Percentiles rank a stretch among this genome's conserved stretches.
Conservation (phyloP, 2,888 invertebrate genomes). For the Sarcophaga caerulescens region DNA sequence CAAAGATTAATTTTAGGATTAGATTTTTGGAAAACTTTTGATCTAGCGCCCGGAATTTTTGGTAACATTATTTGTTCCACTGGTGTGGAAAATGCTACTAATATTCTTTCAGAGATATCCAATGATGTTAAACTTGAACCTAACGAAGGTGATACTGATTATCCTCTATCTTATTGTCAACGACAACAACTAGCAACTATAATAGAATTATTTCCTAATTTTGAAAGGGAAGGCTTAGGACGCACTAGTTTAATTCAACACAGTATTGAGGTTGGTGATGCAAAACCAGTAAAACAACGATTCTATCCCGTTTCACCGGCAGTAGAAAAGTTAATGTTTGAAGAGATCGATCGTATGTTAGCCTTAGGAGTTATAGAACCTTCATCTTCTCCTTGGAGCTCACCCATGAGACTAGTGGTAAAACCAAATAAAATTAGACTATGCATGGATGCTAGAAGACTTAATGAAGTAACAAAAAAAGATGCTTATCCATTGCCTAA, state of each 20-base stretch:
- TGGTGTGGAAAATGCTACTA: not conserved
- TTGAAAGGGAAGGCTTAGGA: constrained; percentile 18
- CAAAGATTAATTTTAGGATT: not conserved
- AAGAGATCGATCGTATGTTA: constrained; percentile 70
- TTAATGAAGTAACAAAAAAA: constrained; percentile 11
- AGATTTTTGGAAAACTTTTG: constrained; percentile 20
- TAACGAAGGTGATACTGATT: not conserved
- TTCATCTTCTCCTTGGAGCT: not conserved
- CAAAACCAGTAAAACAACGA: constrained; percentile 59
- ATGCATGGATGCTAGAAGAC: not conserved
- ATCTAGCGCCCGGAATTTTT: not conserved
- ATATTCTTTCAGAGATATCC: too few species aligned
- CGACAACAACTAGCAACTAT: not conserved
- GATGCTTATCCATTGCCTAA: constrained; percentile 12
- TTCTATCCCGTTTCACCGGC: not conserved
- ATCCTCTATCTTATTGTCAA: not conserved
- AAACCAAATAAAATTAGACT: constrained; percentile 45
- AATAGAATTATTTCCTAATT: constrained; percentile 2
- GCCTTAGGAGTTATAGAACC: constrained; percentile 50
- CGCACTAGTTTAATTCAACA: constrained; percentile 16
- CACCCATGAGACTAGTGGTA: constrained; percentile 22
- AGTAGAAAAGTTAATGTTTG: constrained; percentile 6
- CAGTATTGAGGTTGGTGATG: constrained; percentile 45
- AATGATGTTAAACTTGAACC: not conserved
- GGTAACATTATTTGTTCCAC: not conserved